Percentiles rank a stretch among this genome's conserved stretches.
These are phyloP conservation scores for Haemorhous mexicanus DNA, from an alignment of 2,113 vertebrate genomes.

Conservation along the genomic window DNA sequence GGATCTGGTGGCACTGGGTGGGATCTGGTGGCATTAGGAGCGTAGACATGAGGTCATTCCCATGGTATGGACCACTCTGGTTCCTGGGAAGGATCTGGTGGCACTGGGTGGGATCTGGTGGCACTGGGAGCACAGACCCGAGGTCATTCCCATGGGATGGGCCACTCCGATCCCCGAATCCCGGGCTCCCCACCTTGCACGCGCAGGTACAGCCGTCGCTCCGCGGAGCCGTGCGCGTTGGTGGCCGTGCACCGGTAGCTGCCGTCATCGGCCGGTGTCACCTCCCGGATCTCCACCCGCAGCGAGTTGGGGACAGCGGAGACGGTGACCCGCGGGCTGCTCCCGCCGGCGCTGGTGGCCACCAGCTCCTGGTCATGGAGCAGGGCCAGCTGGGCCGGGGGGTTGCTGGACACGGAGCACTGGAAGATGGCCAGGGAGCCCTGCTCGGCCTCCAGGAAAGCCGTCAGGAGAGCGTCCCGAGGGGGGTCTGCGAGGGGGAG, in stretches of 20 bases:
- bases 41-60: accelerated
- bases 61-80: accelerated
- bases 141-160: accelerated
- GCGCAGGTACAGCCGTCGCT: neutral
- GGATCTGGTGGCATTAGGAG: neutral
- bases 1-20: neutral
- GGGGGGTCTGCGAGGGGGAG: slow-evolving; percentile 43
- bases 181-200: slow-evolving; percentile 53
- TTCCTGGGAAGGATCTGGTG: neutral
- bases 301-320: slow-evolving; percentile 38
- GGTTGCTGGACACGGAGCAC: slow-evolving; percentile 70
- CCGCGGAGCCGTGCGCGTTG: slow-evolving; percentile 43
- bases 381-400: slow-evolving; percentile 53
- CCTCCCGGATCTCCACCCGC: slow-evolving; percentile 34
- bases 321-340: neutral
- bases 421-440: slow-evolving; percentile 49
- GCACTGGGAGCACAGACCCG: accelerated
- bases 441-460: slow-evolving; percentile 54
- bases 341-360: neutral
- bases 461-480: neutral
- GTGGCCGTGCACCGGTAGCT: slow-evolving; percentile 51
- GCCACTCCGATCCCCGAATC: accelerated
- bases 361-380: neutral
- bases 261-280: neutral
- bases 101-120: neutral